These are phyloP conservation scores for Coranthus polyacanthus DNA, from an alignment of 2,797 vertebrate genomes.

Conservation along the genomic window DNA sequence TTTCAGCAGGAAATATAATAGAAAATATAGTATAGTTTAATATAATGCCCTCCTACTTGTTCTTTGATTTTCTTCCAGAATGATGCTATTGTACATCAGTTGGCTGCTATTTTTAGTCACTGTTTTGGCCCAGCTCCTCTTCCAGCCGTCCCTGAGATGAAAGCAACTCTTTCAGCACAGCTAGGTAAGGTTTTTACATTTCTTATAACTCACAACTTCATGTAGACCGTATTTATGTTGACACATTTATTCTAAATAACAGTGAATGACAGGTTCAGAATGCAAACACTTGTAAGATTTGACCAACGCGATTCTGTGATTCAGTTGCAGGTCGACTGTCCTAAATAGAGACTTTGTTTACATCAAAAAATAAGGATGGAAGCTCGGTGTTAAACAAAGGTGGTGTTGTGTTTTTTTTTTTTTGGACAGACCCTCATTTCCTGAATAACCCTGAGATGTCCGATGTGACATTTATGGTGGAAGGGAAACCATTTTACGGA, in stretches of 20 bases:
- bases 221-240: neutral
- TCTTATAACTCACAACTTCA: neutral
- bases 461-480: slow-evolving; percentile 95
- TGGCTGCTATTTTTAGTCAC: slow-evolving; percentile 92
- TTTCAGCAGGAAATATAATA: too few relatives aligned
- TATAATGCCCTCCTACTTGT: slow-evolving; percentile 1
- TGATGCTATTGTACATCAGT: slow-evolving; percentile 91
- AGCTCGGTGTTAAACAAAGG: neutral
- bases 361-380: too few relatives aligned
- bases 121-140: slow-evolving; percentile 94
- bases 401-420: neutral
- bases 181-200: slow-evolving; percentile 66
- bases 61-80: slow-evolving; percentile 82
- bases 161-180: slow-evolving; percentile 91
- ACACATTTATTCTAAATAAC: too few relatives aligned
- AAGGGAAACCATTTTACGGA: slow-evolving; percentile 95
- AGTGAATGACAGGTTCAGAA: neutral
- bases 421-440: slow-evolving; percentile 92
- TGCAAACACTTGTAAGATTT: neutral
- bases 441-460: slow-evolving; percentile 99
- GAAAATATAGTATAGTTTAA: neutral
- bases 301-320: too few relatives aligned
- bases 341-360: too few relatives aligned
- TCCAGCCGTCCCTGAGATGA: slow-evolving; percentile 89
- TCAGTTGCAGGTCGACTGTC: too few relatives aligned